Base-by-base conservation (phyloP, 2,888 invertebrate genomes). In the Limnephilus marmoratus region DNA sequence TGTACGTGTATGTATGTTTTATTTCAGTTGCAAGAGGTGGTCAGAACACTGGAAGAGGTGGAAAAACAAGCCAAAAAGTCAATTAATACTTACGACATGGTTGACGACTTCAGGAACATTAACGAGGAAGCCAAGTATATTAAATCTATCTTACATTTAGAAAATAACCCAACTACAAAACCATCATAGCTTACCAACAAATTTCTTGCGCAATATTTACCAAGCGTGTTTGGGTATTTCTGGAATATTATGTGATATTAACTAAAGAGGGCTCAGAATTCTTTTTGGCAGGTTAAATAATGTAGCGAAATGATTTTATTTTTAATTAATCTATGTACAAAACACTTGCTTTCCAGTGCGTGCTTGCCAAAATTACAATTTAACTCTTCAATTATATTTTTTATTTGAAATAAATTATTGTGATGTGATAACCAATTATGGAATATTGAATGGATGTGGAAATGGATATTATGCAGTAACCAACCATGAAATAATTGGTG, bases 21-120 rank as follows among this genome's bases (percentile, higher is more conserved):
- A 31, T 91, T 82, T 45, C 45, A 96, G 96, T 94, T 96, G 94
- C 95, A 94, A 92, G 95, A 95, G 94, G 95, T 96, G 93, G 95
- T 95, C 2, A 94, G 95, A 49, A 95, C 95, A 92, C 94, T 96
- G 94, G 94, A 94, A 45, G 94, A 94, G 53, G 95, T 96, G 24
- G 95, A 95, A 93, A 94, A 94, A 53, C 93, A 92, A 80, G 93
- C 92, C 31, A 92, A 92, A 90, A 92, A 92, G 89, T 92, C 92
- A 13, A 92, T 92, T 15, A 91, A 93, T 80, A 91, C 93, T 86
- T 91, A 90, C 12, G 90, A 90, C 45, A 37, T 91, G 18, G 85
- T 92, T 24, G 91, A 90, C 15, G 83, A 83, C 31, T 31, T 68
- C 24, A 88, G 37, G 31, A 68, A 31, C 9, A 31, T 88, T 11